Percentiles rank a stretch among this genome's conserved stretches.
Conservation (phyloP, 2,797 vertebrate genomes). For the Lepilemur ruficaudatus region DNA sequence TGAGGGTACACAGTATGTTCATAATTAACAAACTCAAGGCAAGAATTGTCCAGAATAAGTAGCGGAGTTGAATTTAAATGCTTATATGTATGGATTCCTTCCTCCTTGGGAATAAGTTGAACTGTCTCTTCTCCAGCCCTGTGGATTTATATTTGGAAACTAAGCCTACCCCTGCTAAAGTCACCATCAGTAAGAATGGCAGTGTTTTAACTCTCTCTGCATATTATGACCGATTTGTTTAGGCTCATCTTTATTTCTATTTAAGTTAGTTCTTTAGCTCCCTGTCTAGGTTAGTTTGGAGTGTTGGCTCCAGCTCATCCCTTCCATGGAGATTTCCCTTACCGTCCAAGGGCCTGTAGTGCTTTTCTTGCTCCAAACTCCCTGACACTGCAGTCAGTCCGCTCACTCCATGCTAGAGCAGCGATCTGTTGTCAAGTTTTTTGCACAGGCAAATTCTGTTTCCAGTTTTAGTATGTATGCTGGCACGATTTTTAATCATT, state of each 20-base stretch:
- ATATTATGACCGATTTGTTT: background rate
- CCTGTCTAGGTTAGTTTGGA: background rate
- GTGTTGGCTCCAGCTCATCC: background rate
- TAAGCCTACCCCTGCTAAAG: background rate
- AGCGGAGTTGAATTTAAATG: background rate
- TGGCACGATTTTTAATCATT: conserved; percentile 12
- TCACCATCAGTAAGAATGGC: background rate
- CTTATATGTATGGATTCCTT: background rate
- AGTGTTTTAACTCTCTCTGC: background rate
- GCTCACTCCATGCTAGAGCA: background rate
- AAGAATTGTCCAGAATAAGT: background rate
- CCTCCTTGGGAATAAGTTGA: background rate
- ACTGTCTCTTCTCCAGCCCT: background rate
- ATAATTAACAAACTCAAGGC: background rate
- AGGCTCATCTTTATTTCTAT: background rate
- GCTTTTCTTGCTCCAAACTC: background rate
- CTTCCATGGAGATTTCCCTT: background rate
- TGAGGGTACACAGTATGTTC: background rate
- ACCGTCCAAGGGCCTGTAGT: background rate
- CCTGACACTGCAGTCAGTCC: background rate
- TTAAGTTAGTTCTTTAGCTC: background rate
- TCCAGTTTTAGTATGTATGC: background rate
- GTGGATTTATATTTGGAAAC: background rate
- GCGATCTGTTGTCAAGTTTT: background rate
- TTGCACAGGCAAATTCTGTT: background rate